Conservation (phyloP, 2,888 invertebrate genomes). For the Serrognathus titanus region DNA sequence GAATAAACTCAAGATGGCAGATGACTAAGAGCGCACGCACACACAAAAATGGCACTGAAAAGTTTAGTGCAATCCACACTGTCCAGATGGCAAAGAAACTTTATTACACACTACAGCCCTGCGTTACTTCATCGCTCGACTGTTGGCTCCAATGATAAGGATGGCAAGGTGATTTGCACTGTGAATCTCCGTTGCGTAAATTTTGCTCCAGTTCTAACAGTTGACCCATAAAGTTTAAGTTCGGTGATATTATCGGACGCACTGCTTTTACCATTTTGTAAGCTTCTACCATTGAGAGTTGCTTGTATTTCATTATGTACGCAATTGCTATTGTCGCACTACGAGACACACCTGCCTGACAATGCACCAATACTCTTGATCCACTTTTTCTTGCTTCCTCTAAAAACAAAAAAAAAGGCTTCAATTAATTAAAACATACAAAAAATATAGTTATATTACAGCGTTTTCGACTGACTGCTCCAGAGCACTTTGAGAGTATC, state of each 20-base stretch:
- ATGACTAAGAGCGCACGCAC: conserved; percentile 8
- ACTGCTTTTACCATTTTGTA: conserved; percentile 81
- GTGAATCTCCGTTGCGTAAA: conserved; percentile 49
- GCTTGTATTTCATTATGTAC: conserved; percentile 87
- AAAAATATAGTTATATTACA: too few relatives aligned
- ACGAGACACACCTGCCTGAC: conserved; percentile 92
- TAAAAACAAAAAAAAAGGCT: conserved; percentile 49
- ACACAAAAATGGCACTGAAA: conserved; percentile 11
- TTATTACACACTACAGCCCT: conserved; percentile 54
- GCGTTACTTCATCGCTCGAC: conserved; percentile 53
- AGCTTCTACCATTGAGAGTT: conserved; percentile 79
- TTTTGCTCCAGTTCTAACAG: conserved; percentile 78
- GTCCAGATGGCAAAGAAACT: neutral
- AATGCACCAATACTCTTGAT: conserved; percentile 82
- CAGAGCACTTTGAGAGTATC: too few relatives aligned
- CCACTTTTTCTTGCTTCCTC: conserved; percentile 69
- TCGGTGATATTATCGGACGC: conserved; percentile 89
- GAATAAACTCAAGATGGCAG: conserved; percentile 31
- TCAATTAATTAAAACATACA: too few relatives aligned
- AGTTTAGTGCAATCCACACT: conserved; percentile 7
- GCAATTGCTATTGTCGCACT: conserved; percentile 94
- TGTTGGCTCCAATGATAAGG: conserved; percentile 55
- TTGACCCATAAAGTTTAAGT: conserved; percentile 92
- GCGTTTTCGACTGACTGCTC: too few relatives aligned
- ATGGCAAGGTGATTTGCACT: conserved; percentile 48